phyloP scores from a whole-genome alignment of 2,113 vertebrate genomes.

The Falcunculus frontatus region DNA sequence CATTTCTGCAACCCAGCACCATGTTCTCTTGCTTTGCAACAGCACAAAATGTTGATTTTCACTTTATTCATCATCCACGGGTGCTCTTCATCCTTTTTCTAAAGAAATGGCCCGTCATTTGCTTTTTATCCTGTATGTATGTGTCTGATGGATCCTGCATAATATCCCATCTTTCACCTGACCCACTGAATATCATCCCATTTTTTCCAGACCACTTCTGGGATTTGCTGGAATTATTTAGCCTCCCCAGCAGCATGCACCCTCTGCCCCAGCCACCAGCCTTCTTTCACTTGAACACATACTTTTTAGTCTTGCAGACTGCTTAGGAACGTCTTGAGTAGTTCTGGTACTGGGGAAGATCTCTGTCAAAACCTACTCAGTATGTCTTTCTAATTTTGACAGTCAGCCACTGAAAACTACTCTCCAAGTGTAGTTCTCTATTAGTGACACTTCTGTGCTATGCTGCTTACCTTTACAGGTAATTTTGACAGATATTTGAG shows the following conservation, averaged over 20 bases:
- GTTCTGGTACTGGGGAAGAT: neutral
- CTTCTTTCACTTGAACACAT: neutral
- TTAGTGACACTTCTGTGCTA: neutral
- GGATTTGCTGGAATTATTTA: neutral
- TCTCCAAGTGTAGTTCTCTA: neutral
- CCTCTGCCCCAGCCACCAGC: neutral
- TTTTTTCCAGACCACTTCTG: neutral
- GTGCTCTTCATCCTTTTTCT: neutral
- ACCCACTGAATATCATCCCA: neutral
- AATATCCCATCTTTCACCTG: neutral
- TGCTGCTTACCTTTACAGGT: neutral
- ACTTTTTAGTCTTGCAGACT: neutral
- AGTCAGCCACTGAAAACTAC: neutral
- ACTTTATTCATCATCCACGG: neutral
- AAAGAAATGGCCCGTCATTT: neutral
- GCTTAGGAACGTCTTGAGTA: neutral
- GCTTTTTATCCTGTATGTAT: neutral
- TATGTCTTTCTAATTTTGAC: neutral
- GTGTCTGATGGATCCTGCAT: neutral
- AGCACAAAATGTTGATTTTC: neutral
- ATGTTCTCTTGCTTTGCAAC: neutral
- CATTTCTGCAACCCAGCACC: neutral
- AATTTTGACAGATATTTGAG: neutral
- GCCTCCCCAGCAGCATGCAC: neutral
- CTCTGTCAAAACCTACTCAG: neutral